Evolutionary conservation across 1,140 invertebrate genomes (phyloP).

Genomic region (Saccostrea cuccullata): DNA sequence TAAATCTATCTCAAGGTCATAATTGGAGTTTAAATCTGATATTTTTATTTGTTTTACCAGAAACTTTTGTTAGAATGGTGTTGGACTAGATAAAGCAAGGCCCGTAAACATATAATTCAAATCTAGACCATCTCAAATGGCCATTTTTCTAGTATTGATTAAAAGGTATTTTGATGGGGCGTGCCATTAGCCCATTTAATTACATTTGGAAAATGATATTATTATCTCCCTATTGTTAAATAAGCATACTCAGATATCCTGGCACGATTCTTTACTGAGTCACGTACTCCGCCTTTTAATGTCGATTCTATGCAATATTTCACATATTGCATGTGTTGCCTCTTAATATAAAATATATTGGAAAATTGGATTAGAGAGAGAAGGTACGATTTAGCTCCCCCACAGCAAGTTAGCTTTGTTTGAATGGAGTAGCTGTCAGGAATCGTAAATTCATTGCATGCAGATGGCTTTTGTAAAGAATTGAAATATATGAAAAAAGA

Average conservation of each 20-base stretch:
- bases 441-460: neutral
- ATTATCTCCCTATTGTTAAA: neutral
- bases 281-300: neutral
- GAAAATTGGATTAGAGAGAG: neutral
- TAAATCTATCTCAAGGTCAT: neutral
- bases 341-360: neutral
- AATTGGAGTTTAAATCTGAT: neutral
- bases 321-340: neutral
- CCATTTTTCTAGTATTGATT: neutral
- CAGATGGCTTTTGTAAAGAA: neutral
- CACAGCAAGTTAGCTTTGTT: neutral
- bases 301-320: neutral
- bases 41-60: neutral
- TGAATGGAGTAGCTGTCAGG: neutral
- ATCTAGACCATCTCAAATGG: neutral
- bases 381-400: neutral
- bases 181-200: neutral
- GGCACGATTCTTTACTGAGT: neutral
- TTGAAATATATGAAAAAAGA: neutral
- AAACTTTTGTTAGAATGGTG: neutral
- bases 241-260: neutral
- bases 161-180: neutral
- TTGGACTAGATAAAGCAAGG: neutral
- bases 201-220: constrained; percentile 29
- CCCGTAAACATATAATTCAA: neutral